Percentiles rank a stretch among this genome's conserved stretches.
These are phyloP conservation scores for Muntiacus muntjak DNA, from an alignment of 2,113 vertebrate genomes.

Conservation along the genomic window DNA sequence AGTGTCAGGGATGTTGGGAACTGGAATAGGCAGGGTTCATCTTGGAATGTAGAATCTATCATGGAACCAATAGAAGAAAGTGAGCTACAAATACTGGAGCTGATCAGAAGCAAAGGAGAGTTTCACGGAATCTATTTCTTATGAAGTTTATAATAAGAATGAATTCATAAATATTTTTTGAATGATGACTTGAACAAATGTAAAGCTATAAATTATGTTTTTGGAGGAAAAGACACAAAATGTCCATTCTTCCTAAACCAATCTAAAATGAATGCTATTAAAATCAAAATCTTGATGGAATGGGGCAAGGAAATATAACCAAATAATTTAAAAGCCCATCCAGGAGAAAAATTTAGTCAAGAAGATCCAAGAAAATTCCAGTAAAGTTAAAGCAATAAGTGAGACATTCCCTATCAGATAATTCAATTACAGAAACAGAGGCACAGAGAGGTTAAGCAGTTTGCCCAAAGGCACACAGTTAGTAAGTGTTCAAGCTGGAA, in stretches of 20 bases:
- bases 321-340: conserved; percentile 14
- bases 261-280: not conserved
- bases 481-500: not conserved
- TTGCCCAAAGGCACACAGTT: not conserved
- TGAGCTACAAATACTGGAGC: not conserved
- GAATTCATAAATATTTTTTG: not conserved
- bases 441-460: not conserved
- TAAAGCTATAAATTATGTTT: conserved; percentile 2
- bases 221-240: not conserved
- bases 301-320: not conserved
- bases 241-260: not conserved
- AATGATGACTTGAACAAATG: not conserved
- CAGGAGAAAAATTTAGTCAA: not conserved
- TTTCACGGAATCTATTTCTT: not conserved
- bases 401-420: not conserved
- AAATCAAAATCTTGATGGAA: not conserved
- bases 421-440: not conserved
- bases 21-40: not conserved
- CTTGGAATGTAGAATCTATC: not conserved
- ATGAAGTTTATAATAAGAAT: not conserved
- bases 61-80: not conserved
- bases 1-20: not conserved
- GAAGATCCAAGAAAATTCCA: not conserved
- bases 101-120: not conserved
- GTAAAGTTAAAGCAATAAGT: not conserved